These are phyloP conservation scores for Perodicticus potto DNA, from an alignment of 2,797 vertebrate genomes.

Conservation along the genomic window DNA sequence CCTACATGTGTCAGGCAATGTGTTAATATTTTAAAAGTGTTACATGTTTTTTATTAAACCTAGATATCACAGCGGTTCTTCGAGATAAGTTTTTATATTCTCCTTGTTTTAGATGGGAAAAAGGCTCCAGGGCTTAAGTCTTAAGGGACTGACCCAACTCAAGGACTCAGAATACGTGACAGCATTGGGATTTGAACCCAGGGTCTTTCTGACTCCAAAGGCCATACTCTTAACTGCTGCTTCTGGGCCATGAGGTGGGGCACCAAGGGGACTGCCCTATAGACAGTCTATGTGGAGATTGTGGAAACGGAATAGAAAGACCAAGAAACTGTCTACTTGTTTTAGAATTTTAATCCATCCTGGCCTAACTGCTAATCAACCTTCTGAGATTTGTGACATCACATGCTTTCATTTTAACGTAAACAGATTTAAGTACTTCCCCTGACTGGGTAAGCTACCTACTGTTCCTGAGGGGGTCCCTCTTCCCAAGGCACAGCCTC, in stretches of 20 bases:
- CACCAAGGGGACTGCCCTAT: too few relatives aligned
- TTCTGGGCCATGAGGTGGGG: not conserved
- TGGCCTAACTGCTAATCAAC: not conserved
- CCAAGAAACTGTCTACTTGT: not conserved
- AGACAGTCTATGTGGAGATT: fast-evolving
- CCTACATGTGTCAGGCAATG: not conserved
- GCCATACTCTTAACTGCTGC: not conserved
- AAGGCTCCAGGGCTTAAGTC: not conserved
- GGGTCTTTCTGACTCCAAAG: not conserved
- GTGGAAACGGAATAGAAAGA: not conserved
- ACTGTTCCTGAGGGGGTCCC: not conserved
- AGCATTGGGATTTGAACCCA: not conserved
- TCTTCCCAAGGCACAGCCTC: not conserved
- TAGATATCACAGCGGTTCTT: not conserved
- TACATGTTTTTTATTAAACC: not conserved
- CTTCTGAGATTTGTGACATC: not conserved
- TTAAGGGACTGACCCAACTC: not conserved
- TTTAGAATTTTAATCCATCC: not conserved
- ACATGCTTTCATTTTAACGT: not conserved
- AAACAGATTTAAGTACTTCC: not conserved
- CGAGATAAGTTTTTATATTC: not conserved
- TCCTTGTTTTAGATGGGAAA: not conserved
- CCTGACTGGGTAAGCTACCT: not conserved
- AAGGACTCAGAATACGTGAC: not conserved
- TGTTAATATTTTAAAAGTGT: not conserved